A percentile compares a stretch with the other conserved stretches of the same genome.
These are phyloP conservation scores for Cryptoprocta ferox DNA, from an alignment of 2,797 vertebrate genomes.

Conservation along the genomic window DNA sequence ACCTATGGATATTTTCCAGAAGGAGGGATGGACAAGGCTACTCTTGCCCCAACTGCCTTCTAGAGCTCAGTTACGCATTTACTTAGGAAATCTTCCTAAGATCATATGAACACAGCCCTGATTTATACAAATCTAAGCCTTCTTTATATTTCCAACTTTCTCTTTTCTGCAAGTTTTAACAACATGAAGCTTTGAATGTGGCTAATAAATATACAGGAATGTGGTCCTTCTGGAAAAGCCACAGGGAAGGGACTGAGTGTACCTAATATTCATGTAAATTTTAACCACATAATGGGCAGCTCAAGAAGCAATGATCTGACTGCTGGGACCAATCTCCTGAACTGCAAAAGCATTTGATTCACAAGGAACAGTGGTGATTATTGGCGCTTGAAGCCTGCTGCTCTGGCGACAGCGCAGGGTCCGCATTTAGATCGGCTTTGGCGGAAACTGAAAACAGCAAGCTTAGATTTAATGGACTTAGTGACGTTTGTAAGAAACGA, in stretches of 20 bases:
- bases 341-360: slow-evolving; percentile 58
- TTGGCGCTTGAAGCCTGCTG: background rate
- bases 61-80: background rate
- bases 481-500: background rate
- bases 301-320: slow-evolving; percentile 64
- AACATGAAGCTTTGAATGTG: slow-evolving; percentile 62
- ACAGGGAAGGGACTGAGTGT: slow-evolving; percentile 52
- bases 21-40: background rate
- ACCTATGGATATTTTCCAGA: background rate
- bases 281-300: slow-evolving; percentile 69
- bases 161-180: slow-evolving; percentile 64
- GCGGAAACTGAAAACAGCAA: slow-evolving; percentile 48
- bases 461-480: slow-evolving; percentile 18
- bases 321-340: slow-evolving; percentile 47
- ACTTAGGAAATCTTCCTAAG: slow-evolving; percentile 14
- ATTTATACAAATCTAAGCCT: slow-evolving; percentile 44
- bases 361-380: background rate
- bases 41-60: background rate
- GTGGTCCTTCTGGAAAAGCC: slow-evolving; percentile 71
- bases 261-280: slow-evolving; percentile 73
- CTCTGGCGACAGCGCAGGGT: background rate
- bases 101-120: slow-evolving; percentile 41
- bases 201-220: slow-evolving; percentile 78
- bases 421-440: slow-evolving; percentile 33
- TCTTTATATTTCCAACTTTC: slow-evolving; percentile 64